Percentiles rank a stretch among this genome's conserved stretches.
These are phyloP conservation scores for Xyrichtys novacula DNA, from an alignment of 2,797 vertebrate genomes.

Conservation along the genomic window DNA sequence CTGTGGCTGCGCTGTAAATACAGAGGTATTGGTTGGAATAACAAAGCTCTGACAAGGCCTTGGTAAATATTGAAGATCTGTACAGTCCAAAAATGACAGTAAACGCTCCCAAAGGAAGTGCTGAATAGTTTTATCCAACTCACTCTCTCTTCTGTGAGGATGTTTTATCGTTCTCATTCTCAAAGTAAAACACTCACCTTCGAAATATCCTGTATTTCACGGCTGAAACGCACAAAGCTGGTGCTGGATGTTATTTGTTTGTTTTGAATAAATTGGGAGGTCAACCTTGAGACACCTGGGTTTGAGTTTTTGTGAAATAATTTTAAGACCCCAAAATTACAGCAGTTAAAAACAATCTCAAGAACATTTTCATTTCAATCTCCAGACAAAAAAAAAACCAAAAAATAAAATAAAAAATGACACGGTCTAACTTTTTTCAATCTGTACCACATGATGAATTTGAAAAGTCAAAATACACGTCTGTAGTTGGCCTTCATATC, in stretches of 20 bases:
- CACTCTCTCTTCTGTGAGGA: constrained; percentile 35
- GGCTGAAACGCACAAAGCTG: constrained; percentile 75
- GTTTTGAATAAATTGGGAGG: constrained; percentile 75
- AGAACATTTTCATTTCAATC: not conserved
- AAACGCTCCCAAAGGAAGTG: constrained; percentile 17
- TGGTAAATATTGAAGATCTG: constrained; percentile 24
- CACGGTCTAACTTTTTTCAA: not conserved
- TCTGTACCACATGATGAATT: not conserved
- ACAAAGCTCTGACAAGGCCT: constrained; percentile 15
- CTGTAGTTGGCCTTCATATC: constrained; percentile 1
- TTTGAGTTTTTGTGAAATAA: constrained; percentile 22
- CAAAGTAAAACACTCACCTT: constrained; percentile 17
- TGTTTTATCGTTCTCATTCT: constrained; percentile 54
- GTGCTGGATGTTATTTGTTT: constrained; percentile 60
- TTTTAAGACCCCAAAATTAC: constrained; percentile 4
- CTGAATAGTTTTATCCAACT: constrained; percentile 20
- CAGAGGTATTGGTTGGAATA: constrained; percentile 20
- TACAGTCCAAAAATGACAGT: constrained; percentile 27
- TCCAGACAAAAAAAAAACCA: not conserved
- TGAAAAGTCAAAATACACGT: constrained; percentile 3
- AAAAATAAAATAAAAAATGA: too few relatives aligned
- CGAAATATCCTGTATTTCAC: constrained; percentile 58
- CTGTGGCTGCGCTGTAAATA: constrained; percentile 58
- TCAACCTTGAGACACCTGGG: constrained; percentile 42
- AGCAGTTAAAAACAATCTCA: constrained; percentile 1